A percentile compares a stretch with the other conserved stretches of the same genome.
Conservation (phyloP, 2,113 vertebrate genomes). For the Myrmecophaga tridactyla region DNA sequence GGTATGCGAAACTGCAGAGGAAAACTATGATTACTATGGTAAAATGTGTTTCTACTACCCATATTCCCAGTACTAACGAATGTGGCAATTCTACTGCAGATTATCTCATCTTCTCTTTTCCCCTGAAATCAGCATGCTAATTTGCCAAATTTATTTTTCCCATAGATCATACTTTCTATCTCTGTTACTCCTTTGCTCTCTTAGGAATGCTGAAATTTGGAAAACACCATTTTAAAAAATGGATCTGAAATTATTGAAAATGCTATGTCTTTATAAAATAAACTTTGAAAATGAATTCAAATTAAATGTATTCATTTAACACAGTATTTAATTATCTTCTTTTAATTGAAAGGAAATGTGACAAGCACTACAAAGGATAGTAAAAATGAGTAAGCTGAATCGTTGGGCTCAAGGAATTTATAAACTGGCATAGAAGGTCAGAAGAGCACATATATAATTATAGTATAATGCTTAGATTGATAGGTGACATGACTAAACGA, state of each 20-base stretch:
- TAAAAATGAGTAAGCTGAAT: not conserved
- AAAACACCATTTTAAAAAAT: not conserved
- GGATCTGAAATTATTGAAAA: not conserved
- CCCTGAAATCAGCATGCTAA: not conserved
- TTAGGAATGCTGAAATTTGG: not conserved
- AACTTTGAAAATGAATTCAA: not conserved
- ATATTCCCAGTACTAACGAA: not conserved
- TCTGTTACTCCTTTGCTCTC: not conserved
- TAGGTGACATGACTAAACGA: not conserved
- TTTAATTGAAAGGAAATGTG: not conserved
- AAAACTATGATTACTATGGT: conserved; percentile 8
- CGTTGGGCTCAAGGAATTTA: not conserved
- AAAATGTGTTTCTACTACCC: not conserved
- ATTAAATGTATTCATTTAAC: not conserved
- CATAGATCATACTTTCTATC: not conserved
- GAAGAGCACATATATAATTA: not conserved
- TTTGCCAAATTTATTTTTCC: not conserved
- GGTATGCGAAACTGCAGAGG: not conserved
- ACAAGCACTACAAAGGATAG: not conserved
- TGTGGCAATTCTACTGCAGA: not conserved
- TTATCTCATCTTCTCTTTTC: not conserved
- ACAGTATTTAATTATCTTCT: not conserved
- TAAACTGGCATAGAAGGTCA: not conserved
- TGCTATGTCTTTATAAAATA: not conserved
- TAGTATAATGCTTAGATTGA: not conserved